Evolutionary conservation across 1,140 invertebrate genomes (phyloP), one percentile per base, ranked within the genome.

Genomic region (Aporrectodea caliginosa): DNA sequence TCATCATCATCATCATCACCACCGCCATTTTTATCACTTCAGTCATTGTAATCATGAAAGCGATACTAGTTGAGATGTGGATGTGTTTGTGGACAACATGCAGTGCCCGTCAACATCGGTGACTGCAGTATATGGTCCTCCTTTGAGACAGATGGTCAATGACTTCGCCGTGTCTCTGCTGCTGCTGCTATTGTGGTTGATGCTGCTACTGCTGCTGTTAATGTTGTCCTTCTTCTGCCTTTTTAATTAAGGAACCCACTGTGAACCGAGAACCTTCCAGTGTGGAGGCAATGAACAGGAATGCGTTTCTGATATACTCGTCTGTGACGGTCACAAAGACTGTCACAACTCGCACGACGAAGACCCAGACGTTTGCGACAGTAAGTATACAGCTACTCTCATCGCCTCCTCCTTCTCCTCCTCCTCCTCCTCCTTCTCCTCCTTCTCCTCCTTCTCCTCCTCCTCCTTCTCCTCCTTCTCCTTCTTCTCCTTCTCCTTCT

Each of bases 321-420:
- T 74, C 30, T 74, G 73, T 34, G 73, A 74, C 16, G 73, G n/a
- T 0, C 31, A 33, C 16, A 33, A 74, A 1, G 73, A 74, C 32
- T 74, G 73, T 33, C 30, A 33, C 31, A 74, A 74, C 30, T n/a
- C 27, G 16, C 73, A 74, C 22, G 73, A 74, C 73, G 73, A 74
- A 74, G 73, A 74, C 22, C n/a, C 2, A 0, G 27, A 30, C 29
- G 73, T 74, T 16, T 74, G 73, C 73, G 31, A 33, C 73, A 74
- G 73, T 74, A 33, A 74, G 73, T 71, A n/a, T n/a, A n/a, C n/a
- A n/a, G n/a, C n/a, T n/a, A n/a, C n/a, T n/a, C n/a, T n/a, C n/a
- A n/a, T 58, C 43, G 6, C 22, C 43, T 58, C 22, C 43, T 58
- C 22, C 43, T 58, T 58, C 43, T 58, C 43, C 43, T 58, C 43